A percentile compares a stretch with the other conserved stretches of the same genome.
phyloP scores from a whole-genome alignment of 2,113 vertebrate species.

The Anseranas semipalmata region DNA sequence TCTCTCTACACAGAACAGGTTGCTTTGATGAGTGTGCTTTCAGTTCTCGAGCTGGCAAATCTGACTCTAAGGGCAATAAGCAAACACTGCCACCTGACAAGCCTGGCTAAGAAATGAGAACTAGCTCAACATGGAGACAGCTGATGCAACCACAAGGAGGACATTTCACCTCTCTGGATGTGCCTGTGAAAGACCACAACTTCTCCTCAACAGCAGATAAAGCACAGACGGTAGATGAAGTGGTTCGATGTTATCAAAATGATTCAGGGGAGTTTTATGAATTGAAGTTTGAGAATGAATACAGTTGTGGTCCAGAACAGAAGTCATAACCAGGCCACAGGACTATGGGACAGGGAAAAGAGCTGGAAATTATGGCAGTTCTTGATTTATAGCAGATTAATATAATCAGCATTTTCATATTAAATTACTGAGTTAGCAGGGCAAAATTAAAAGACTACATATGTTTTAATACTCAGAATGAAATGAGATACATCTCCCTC shows the following conservation, averaged over 20 bases:
- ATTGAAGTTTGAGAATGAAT: not conserved
- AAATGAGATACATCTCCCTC: not conserved
- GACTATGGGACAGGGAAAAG: not conserved
- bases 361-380: not conserved
- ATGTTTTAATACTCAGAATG: not conserved
- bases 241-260: not conserved
- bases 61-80: not conserved
- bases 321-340: not conserved
- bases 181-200: accelerated
- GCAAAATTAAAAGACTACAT: not conserved
- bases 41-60: not conserved
- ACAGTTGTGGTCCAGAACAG: not conserved
- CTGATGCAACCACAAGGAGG: not conserved
- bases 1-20: not conserved
- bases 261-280: not conserved
- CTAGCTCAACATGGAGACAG: not conserved
- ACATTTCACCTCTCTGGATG: not conserved
- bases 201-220: not conserved
- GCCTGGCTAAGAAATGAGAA: not conserved
- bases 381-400: not conserved
- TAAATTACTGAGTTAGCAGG: not conserved
- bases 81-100: not conserved
- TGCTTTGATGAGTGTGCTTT: not conserved
- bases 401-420: not conserved
- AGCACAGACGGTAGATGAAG: not conserved